Evolutionary conservation across 2,797 vertebrate species (phyloP).

Genomic region (Eulemur albifrons): DNA sequence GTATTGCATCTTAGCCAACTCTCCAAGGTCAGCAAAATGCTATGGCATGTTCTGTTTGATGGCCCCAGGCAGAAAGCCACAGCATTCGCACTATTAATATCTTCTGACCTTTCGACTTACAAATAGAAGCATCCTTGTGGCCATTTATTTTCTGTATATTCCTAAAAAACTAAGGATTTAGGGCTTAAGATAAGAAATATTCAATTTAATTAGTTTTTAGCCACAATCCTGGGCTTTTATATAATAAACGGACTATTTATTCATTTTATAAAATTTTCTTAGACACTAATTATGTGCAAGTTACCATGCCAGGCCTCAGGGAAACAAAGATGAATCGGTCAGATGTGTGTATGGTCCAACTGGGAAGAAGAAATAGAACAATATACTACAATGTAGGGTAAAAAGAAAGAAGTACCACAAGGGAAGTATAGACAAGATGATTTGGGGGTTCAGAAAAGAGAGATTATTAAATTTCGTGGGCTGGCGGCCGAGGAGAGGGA

Average conservation of each 20-base stretch:
- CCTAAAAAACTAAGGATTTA: neutral
- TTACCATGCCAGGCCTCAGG: neutral
- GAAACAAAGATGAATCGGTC: neutral
- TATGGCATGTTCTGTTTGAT: slow-evolving; percentile 22
- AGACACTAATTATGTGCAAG: neutral
- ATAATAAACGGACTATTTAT: neutral
- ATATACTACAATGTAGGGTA: neutral
- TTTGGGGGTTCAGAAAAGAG: neutral
- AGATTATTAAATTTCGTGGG: neutral
- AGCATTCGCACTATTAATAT: slow-evolving; percentile 56
- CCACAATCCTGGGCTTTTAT: slow-evolving; percentile 3
- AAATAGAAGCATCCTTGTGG: neutral
- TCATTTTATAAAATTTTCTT: slow-evolving; percentile 23
- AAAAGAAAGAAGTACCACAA: neutral
- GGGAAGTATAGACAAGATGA: neutral
- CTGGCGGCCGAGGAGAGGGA: neutral
- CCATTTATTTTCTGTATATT: neutral
- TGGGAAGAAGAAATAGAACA: neutral
- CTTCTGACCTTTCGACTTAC: slow-evolving; percentile 55
- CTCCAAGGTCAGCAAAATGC: slow-evolving; percentile 55
- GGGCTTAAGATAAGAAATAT: neutral
- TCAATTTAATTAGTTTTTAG: slow-evolving; percentile 10
- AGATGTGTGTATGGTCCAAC: neutral
- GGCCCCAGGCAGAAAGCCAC: slow-evolving; percentile 39
- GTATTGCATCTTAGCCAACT: slow-evolving; percentile 7